Base-by-base conservation (phyloP, 2,113 vertebrate species). In the Mesocricetus auratus region DNA sequence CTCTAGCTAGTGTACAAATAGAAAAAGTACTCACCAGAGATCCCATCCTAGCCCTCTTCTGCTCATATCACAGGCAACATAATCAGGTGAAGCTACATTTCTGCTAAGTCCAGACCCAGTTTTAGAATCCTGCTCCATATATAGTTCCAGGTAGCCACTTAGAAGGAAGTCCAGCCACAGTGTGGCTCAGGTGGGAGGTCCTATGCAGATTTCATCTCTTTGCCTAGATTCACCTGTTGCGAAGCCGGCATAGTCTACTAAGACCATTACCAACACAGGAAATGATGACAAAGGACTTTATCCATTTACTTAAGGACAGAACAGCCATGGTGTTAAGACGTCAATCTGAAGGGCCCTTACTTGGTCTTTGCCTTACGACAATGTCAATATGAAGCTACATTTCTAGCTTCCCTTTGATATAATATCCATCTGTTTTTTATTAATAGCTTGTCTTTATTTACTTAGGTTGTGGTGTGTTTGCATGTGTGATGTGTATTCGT, bases 361-460 rank as follows among this genome's bases (percentile, higher is more conserved):
- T 12, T 31, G 31, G 42, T 64, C 77, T 47, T 85, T 88, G 31
- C 36, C 22, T n/a, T 74, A n/a, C 17, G 58, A 75, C 8, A 75
- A n/a, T 64, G 33, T 64, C 42, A 64, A 33, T 31, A 66, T 90
- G 86, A 94, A 19, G 66, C 11, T 73, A 39, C 15, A 8, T 68
- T 90, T 39, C 29, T 92, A 75, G 33, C 42, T 85, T 87, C 73
- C 39, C 92, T 66, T 56, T 53, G 68, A 81, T 62, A 91, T 53
- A 62, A 45, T 56, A 62, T 39, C 24, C 64, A 21, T 68, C 39
- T 39, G 66, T 75, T 24, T 89, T 90, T 79, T 85, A 82, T 79
- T 94, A 24, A n/a, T 12, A 22, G 21, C 16, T 47, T 22, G 22
- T 12, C 24, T 86, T 86, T 47, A 31, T 42, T 42, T 83, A 66